Percentiles rank a stretch among this genome's conserved stretches.
phyloP scores from a whole-genome alignment of 1,140 invertebrate species.

The Aphaenogaster rudis region DNA sequence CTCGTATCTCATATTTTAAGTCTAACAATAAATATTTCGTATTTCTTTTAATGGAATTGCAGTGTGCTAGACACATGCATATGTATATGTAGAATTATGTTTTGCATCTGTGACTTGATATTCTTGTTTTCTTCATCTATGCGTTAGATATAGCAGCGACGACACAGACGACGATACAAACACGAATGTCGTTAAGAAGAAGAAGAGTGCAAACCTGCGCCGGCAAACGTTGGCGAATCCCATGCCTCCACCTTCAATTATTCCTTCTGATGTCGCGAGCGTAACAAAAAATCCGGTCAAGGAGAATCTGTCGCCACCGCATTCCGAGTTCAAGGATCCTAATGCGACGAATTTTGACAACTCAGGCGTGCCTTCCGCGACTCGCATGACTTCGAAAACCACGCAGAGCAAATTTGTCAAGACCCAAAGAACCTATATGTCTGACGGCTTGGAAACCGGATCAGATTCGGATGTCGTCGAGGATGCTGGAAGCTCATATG shows the following conservation, averaged over 20 bases:
- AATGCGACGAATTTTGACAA: slow-evolving; percentile 68
- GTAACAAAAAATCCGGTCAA: slow-evolving; percentile 73
- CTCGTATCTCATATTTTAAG: neutral
- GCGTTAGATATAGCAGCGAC: slow-evolving; percentile 84
- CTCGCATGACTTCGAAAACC: slow-evolving; percentile 69
- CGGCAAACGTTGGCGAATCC: slow-evolving; percentile 85
- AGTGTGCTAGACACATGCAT: neutral
- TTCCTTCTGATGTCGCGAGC: slow-evolving; percentile 47
- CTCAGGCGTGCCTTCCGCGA: slow-evolving; percentile 54
- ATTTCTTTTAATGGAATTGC: neutral
- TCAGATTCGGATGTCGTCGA: slow-evolving; percentile 86
- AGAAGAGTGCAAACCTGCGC: slow-evolving; percentile 77
- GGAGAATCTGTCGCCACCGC: slow-evolving; percentile 72
- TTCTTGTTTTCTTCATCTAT: slow-evolving; percentile 39
- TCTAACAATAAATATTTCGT: neutral
- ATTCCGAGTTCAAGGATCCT: slow-evolving; percentile 75
- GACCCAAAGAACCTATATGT: slow-evolving; percentile 84
- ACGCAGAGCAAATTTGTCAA: slow-evolving; percentile 81
- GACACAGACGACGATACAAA: slow-evolving; percentile 83
- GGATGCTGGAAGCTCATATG: slow-evolving; percentile 71
- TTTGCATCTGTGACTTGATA: neutral
- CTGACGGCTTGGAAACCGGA: slow-evolving; percentile 88
- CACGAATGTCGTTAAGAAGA: slow-evolving; percentile 77
- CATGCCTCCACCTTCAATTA: slow-evolving; percentile 83
- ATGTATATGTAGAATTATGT: slow-evolving; percentile 8